These are phyloP conservation scores for Gymnocypris eckloni DNA, from an alignment of 2,797 vertebrate genomes.

Conservation along the genomic window DNA sequence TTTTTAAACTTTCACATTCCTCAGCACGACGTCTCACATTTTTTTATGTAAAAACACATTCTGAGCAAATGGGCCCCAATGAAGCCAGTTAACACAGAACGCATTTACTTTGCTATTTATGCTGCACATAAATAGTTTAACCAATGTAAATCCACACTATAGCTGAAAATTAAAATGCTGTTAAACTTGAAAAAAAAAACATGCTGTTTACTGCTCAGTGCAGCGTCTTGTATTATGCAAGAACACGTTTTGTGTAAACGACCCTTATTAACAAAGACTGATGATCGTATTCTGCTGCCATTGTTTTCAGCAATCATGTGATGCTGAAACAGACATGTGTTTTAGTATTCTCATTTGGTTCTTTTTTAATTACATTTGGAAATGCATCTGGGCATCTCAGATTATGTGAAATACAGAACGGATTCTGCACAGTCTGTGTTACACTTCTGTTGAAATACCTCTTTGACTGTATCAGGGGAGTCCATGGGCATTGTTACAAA, in stretches of 20 bases:
- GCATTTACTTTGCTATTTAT: neutral
- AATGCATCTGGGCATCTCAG: neutral
- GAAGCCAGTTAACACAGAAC: neutral
- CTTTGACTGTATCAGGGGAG: slow-evolving; percentile 24
- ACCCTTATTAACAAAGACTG: neutral
- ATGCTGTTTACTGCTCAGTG: neutral
- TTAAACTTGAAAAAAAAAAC: neutral
- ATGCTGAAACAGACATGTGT: neutral
- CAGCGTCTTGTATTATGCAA: neutral
- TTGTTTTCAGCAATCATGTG: neutral
- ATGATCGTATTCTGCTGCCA: neutral
- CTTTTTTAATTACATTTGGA: neutral
- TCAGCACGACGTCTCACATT: neutral
- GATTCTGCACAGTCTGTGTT: neutral
- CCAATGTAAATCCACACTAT: neutral
- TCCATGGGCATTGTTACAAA: slow-evolving; percentile 39
- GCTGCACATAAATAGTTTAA: neutral
- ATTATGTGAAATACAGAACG: neutral
- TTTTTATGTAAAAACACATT: neutral
- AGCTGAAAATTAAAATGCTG: neutral
- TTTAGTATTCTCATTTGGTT: neutral
- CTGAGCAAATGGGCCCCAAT: neutral
- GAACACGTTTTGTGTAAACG: neutral
- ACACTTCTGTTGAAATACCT: slow-evolving; percentile 26
- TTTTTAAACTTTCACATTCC: neutral